These are phyloP conservation scores for Mastomys coucha DNA, from an alignment of 2,113 vertebrate species.

Conservation along the genomic window DNA sequence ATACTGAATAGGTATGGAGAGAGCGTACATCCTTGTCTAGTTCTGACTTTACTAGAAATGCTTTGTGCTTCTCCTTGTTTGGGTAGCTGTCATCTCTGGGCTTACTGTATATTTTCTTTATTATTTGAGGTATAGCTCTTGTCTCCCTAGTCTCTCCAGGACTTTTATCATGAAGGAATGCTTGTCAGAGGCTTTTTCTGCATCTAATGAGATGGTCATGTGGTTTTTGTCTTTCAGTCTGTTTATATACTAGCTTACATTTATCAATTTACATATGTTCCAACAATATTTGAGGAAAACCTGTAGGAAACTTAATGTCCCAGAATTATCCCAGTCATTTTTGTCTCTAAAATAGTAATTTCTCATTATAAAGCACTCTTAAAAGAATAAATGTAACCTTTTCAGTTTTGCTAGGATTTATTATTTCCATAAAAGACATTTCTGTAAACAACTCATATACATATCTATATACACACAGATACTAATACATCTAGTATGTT, in stretches of 20 bases:
- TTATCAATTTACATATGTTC: neutral
- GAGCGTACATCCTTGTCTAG: neutral
- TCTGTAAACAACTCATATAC: neutral
- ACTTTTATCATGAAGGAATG: neutral
- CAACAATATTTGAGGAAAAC: constrained; percentile 23
- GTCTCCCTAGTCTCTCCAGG: neutral
- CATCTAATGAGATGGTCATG: neutral
- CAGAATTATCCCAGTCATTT: constrained; percentile 20
- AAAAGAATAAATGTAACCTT: constrained; percentile 32
- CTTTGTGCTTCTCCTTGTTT: neutral
- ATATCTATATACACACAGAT: neutral
- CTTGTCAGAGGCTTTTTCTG: neutral
- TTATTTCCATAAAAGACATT: neutral
- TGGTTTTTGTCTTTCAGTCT: neutral
- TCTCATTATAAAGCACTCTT: constrained; percentile 36
- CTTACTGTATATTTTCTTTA: neutral
- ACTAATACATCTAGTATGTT: neutral
- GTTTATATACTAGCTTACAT: neutral
- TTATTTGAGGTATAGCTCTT: neutral
- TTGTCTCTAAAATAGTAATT: constrained; percentile 52
- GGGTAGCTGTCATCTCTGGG: too few relatives aligned
- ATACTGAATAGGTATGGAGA: neutral
- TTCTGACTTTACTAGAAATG: neutral
- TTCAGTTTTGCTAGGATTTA: constrained; percentile 40
- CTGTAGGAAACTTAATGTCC: neutral